Conservation (phyloP, 2,113 vertebrate genomes). For the Eidolon helvum region DNA sequence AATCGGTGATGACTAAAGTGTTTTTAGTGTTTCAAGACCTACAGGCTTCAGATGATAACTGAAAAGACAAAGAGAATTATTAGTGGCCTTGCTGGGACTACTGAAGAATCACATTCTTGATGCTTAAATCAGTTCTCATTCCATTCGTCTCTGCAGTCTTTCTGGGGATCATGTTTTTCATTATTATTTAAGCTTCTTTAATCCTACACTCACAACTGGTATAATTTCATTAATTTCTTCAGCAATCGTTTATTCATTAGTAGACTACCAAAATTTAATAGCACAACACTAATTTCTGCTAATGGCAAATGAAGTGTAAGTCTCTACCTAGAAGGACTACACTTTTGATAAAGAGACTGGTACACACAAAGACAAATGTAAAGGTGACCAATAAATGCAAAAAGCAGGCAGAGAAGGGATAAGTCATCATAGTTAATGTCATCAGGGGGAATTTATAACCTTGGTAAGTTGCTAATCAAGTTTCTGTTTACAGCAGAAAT, state of each 20-base stretch:
- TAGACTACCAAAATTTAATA: background rate
- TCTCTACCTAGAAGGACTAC: background rate
- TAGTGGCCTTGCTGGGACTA: background rate
- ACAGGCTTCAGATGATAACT: background rate
- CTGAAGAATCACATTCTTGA: background rate
- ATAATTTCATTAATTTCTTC: background rate
- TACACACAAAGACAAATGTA: background rate
- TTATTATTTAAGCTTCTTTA: constrained; percentile 23
- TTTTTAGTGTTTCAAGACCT: background rate
- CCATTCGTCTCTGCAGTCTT: background rate
- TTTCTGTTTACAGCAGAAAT: background rate
- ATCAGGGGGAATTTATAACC: background rate
- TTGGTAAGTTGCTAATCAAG: background rate
- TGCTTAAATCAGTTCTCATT: background rate
- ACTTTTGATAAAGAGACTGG: background rate
- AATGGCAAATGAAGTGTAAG: background rate
- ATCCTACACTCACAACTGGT: background rate
- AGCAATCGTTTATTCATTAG: background rate
- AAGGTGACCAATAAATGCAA: background rate
- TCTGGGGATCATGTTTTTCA: background rate
- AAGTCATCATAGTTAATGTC: background rate
- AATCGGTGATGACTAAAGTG: background rate
- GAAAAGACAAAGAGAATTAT: background rate
- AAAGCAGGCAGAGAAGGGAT: background rate
- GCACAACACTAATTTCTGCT: background rate